phyloP scores from a whole-genome alignment of 2,113 vertebrate genomes.

The Syngnathoides biaculeatus region DNA sequence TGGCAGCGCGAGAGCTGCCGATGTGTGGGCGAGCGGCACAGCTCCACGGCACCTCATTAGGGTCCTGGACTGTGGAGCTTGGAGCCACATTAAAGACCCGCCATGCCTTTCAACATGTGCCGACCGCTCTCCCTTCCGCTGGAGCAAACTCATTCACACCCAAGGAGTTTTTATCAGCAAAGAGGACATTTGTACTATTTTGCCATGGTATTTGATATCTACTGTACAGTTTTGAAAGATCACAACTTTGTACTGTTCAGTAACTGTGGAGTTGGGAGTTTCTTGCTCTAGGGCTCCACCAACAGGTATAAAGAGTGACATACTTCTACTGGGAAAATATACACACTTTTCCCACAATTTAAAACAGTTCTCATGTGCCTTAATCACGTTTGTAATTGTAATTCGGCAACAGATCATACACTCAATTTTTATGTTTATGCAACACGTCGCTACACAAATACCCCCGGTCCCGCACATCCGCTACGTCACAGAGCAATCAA shows the following conservation, averaged over 20 bases:
- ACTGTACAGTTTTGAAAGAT: not conserved
- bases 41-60: constrained; percentile 69
- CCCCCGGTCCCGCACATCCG: too few species aligned
- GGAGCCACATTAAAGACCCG: constrained; percentile 71
- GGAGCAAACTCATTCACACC: constrained; percentile 45
- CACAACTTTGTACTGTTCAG: not conserved
- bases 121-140: constrained; percentile 61
- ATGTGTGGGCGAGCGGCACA: constrained; percentile 54
- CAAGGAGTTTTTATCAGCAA: not conserved
- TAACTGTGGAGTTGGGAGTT: not conserved
- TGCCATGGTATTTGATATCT: constrained; percentile 2
- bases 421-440: too few species aligned
- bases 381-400: too few species aligned
- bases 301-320: not conserved
- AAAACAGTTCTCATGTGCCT: too few species aligned
- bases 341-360: not conserved
- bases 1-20: constrained; percentile 54
- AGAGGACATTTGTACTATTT: constrained; percentile 2
- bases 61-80: constrained; percentile 55
- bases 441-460: too few species aligned
- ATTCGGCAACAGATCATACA: too few species aligned
- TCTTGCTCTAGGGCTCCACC: not conserved
- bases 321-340: not conserved
- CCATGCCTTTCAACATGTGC: constrained; percentile 71
- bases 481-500: too few species aligned